phyloP scores from a whole-genome alignment of 2,113 vertebrate genomes.

The Baryphthengus martii region DNA sequence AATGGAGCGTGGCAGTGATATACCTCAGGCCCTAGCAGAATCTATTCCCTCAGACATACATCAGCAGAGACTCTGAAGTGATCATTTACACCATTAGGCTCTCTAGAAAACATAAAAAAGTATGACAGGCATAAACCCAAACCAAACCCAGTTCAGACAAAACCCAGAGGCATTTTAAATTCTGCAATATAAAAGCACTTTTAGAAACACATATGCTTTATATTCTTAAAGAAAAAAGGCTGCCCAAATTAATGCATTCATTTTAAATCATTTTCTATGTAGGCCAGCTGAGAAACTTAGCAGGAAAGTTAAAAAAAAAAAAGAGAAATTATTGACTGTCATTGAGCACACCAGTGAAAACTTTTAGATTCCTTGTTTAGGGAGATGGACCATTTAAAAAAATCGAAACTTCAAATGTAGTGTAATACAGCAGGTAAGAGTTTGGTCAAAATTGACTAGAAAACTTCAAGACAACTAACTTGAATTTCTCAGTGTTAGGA shows the following conservation, averaged over 20 bases:
- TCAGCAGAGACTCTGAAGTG: not conserved
- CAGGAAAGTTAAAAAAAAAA: not conserved
- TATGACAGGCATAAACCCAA: rapidly evolving
- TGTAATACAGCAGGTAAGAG: not conserved
- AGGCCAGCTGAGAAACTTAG: not conserved
- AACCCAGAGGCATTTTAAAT: not conserved
- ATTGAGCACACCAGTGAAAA: not conserved
- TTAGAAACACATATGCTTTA: not conserved
- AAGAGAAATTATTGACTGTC: not conserved
- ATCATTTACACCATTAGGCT: not conserved
- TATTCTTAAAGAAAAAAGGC: not conserved
- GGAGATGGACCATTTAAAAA: not conserved
- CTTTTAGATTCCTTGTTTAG: not conserved
- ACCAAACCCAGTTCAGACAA: not conserved
- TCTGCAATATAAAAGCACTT: not conserved
- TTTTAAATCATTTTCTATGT: not conserved
- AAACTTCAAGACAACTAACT: not conserved
- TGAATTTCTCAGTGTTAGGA: not conserved
- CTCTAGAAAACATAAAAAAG: not conserved
- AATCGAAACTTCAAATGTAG: not conserved
- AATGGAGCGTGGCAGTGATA: rapidly evolving
- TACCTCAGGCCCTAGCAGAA: not conserved
- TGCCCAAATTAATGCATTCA: not conserved
- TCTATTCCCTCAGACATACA: rapidly evolving
- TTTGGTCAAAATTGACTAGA: not conserved